These are phyloP conservation scores for Siniperca obscura DNA, from an alignment of 2,797 vertebrate species.

Conservation along the genomic window DNA sequence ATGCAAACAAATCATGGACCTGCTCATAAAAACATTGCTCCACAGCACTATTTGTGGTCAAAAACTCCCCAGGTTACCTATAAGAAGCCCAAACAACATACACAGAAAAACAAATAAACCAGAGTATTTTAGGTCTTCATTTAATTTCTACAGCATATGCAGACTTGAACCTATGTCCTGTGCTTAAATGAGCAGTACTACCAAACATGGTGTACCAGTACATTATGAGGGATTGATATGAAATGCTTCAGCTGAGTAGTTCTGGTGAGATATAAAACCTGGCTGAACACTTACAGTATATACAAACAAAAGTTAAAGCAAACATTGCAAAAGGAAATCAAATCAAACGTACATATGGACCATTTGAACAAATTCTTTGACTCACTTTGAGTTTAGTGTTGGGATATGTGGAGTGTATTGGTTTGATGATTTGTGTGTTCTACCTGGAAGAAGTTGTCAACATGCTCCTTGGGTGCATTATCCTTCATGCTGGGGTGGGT, in stretches of 20 bases:
- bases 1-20: neutral
- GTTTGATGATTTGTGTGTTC: constrained; percentile 21
- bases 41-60: neutral
- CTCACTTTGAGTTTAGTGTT: neutral
- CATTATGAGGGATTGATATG: neutral
- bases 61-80: neutral
- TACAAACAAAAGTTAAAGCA: neutral
- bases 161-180: neutral
- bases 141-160: neutral
- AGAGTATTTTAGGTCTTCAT: neutral
- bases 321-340: neutral
- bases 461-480: constrained; percentile 91
- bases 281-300: neutral
- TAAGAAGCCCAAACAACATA: neutral
- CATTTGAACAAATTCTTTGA: neutral
- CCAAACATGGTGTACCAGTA: neutral
- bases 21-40: neutral
- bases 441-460: constrained; percentile 98
- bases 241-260: neutral
- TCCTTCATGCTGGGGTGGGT: constrained; percentile 93
- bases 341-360: neutral
- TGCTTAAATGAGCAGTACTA: neutral
- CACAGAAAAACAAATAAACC: neutral
- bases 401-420: neutral
- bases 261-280: neutral